Percentiles rank a stretch among this genome's conserved stretches.
phyloP scores from a whole-genome alignment of 2,888 invertebrate genomes.

The Schizaphis graminum region DNA sequence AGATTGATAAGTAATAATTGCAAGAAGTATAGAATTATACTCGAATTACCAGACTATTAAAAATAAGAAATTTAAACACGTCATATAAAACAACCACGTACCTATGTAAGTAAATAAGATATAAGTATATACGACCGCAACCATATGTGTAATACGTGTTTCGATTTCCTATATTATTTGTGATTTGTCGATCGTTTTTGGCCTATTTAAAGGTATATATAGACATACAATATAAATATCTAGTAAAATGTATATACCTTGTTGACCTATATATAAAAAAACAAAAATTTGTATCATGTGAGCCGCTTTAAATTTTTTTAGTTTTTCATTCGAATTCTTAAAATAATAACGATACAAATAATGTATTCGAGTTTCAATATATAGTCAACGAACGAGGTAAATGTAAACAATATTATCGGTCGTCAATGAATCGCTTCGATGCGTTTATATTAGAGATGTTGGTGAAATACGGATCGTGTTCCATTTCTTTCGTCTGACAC shows the following conservation, averaged over 20 bases:
- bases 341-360: background rate
- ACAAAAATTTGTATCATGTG: background rate
- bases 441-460: background rate
- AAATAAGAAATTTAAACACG: background rate
- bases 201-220: background rate
- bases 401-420: background rate
- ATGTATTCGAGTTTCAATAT: background rate
- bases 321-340: background rate
- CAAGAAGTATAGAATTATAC: background rate
- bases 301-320: background rate
- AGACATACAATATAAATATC: background rate
- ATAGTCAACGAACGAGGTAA: background rate
- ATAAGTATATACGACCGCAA: background rate
- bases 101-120: background rate
- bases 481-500: constrained; percentile 9
- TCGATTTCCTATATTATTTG: background rate
- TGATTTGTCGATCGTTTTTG: background rate
- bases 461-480: background rate
- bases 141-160: background rate
- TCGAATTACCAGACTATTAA: background rate
- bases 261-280: background rate
- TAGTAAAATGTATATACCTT: background rate
- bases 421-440: background rate
- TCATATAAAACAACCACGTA: background rate
- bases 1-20: background rate